Conservation (phyloP, 2,113 vertebrate genomes). For the Channa argus region DNA sequence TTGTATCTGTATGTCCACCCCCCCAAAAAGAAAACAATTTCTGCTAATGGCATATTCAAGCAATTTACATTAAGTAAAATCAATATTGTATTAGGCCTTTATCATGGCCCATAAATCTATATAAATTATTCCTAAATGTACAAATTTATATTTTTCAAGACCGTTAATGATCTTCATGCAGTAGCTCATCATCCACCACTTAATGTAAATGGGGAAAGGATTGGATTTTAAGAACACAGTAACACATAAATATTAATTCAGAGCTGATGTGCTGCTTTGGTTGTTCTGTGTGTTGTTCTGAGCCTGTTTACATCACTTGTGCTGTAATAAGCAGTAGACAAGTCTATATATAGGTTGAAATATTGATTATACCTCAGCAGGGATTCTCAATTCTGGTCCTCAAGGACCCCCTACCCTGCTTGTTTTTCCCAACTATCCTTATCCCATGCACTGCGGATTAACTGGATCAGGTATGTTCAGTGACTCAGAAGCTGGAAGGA, state of each 20-base stretch:
- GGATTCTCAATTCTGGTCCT: no score
- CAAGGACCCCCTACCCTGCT: no score
- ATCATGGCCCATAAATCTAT: not conserved
- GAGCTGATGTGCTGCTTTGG: no score
- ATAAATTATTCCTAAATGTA: not conserved
- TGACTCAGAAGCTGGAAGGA: no score
- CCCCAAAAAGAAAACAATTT: not conserved
- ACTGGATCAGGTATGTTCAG: no score
- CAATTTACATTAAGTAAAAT: no score
- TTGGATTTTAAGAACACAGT: no score
- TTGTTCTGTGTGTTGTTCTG: conserved; percentile 4
- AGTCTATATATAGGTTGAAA: conserved; percentile 32
- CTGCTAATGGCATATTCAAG: not conserved
- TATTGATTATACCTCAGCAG: conserved; percentile 53
- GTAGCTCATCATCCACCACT: not conserved
- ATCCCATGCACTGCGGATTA: no score
- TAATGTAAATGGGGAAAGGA: not conserved
- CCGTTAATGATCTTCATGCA: not conserved
- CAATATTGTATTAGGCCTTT: no score
- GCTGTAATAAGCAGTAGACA: conserved; percentile 34
- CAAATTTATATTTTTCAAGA: not conserved
- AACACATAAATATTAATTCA: no score
- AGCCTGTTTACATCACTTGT: conserved; percentile 20
- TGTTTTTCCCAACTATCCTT: no score
- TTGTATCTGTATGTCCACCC: no score